Evolutionary conservation across 2,888 invertebrate genomes (phyloP).

Genomic region (Dasysyrphus tricinctus): DNA sequence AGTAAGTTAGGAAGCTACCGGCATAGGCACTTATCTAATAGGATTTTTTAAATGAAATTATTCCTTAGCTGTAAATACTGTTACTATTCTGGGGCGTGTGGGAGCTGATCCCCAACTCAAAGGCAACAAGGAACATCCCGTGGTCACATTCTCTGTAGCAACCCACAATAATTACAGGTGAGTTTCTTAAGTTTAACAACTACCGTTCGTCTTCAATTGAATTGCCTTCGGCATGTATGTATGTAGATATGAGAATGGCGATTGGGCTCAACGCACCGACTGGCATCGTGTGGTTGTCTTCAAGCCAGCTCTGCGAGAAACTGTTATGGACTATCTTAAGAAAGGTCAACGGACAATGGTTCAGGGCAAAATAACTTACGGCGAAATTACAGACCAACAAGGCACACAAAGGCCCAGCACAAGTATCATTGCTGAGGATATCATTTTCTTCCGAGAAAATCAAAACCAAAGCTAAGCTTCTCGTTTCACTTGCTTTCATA

Average conservation of each 20-base stretch:
- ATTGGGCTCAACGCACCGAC: constrained; percentile 93
- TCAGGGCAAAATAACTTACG: constrained; percentile 92
- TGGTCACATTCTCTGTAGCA: constrained; percentile 94
- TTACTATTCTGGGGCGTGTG: constrained; percentile 93
- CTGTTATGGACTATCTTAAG: constrained; percentile 90
- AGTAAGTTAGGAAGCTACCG: constrained; percentile 64
- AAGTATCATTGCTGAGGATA: constrained; percentile 93
- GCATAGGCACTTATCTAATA: background rate
- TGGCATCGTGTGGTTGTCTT: constrained; percentile 96
- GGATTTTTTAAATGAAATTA: background rate
- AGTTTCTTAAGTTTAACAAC: constrained; percentile 23
- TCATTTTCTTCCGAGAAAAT: constrained; percentile 89
- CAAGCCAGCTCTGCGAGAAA: constrained; percentile 91
- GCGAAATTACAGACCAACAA: constrained; percentile 91
- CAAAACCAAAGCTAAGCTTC: constrained; percentile 76
- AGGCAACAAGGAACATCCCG: constrained; percentile 92
- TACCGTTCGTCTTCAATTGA: background rate
- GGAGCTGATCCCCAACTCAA: constrained; percentile 95
- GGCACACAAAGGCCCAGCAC: constrained; percentile 89
- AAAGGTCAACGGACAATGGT: constrained; percentile 94
- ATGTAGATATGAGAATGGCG: constrained; percentile 88
- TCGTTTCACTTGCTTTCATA: constrained; percentile 8
- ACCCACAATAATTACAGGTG: constrained; percentile 93
- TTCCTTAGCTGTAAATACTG: constrained; percentile 90
- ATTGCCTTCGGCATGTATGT: constrained; percentile 9